These are phyloP conservation scores for Aythya baeri DNA, from an alignment of 2,113 vertebrate genomes.

Conservation along the genomic window DNA sequence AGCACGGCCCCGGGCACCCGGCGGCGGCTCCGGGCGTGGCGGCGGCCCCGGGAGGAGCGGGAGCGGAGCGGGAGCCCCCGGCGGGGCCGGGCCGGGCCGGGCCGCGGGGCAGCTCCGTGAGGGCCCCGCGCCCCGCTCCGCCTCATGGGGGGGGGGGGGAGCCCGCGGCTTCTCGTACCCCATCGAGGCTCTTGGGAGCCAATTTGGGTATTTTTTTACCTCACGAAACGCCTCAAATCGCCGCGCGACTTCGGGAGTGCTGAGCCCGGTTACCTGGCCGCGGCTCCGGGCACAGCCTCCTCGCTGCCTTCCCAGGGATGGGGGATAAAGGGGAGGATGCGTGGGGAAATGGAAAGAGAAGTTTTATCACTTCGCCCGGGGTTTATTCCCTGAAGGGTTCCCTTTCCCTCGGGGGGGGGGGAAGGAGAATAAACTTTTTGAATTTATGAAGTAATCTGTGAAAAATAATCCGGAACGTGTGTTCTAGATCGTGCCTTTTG, in stretches of 20 bases:
- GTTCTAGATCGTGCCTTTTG: conserved; percentile 24
- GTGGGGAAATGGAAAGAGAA: conserved; percentile 34
- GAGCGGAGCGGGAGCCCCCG: neutral
- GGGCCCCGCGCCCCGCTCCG: neutral
- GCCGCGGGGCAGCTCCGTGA: neutral
- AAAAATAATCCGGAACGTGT: conserved; percentile 46
- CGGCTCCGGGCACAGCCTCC: neutral
- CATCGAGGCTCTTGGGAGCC: too few relatives aligned
- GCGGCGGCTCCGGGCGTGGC: neutral
- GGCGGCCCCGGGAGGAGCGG: neutral
- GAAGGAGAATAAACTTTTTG: conserved; percentile 63
- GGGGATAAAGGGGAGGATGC: conserved; percentile 66
- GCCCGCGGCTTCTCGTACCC: too few relatives aligned
- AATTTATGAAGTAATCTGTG: conserved; percentile 41
- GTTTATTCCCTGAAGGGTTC: neutral
- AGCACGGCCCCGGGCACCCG: neutral
- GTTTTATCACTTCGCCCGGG: conserved; percentile 45
- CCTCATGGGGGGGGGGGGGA: too few relatives aligned
- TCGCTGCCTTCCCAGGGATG: conserved; percentile 23
- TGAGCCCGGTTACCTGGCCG: conserved; percentile 48
- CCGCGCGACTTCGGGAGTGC: conserved; percentile 44
- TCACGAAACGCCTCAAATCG: conserved; percentile 7
- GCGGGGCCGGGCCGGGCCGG: neutral
- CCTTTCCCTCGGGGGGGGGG: neutral
- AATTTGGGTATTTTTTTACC: neutral